Evolutionary conservation across 92 coral and sea anemone species (phyloP), one percentile per base, ranked within the genome.

Genomic region (Epizoanthus illoricatus): DNA sequence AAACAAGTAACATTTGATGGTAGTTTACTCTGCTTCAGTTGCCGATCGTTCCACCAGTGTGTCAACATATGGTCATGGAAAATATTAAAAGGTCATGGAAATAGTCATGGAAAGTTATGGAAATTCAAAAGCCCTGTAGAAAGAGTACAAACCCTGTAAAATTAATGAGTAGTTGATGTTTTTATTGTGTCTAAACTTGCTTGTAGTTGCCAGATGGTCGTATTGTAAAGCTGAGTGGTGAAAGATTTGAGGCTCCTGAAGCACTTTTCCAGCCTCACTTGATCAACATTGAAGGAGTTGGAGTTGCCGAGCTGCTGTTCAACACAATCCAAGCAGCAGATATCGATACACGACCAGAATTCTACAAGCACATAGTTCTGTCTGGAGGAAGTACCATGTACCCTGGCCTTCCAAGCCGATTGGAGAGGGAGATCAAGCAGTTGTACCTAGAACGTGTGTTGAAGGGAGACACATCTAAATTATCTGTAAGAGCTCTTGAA

Each of bases 291-390:
- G 98, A 95, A 82, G 98, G 98, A 17, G 98, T 89, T 55, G 98
- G 98, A 8, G 97, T 95, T 60, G 98, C 98, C 1, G 98, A 95
- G 87, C 92, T 95, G 74, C 86, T 95, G 23, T 95, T 93, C 73
- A 95, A 91, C 92, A 95, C 98, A 57, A 95, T 95, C 56, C 97
- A 95, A 75, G 98, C 98, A 24, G 98, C 98, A 7, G 98, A 95
- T 81, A 95, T 95, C 56, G 98, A 95, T 74, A 95, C 98, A 33
- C 84, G 98, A 74, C 40, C 97, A 84, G 98, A 95, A 20, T 95
- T 95, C 79, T 95, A 95, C 90, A 95, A 95, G 87, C 98, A 95
- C 72, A 95, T 95, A 73, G 98, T 95, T 20, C 91, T 95, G 73
- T 95, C 98, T 52, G 98, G 98, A 18, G 98, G 98, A 28, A 89